A percentile compares a stretch with the other conserved stretches of the same genome.
phyloP scores from a whole-genome alignment of 2,888 invertebrate species.

The Tryphoninae sp. region DNA sequence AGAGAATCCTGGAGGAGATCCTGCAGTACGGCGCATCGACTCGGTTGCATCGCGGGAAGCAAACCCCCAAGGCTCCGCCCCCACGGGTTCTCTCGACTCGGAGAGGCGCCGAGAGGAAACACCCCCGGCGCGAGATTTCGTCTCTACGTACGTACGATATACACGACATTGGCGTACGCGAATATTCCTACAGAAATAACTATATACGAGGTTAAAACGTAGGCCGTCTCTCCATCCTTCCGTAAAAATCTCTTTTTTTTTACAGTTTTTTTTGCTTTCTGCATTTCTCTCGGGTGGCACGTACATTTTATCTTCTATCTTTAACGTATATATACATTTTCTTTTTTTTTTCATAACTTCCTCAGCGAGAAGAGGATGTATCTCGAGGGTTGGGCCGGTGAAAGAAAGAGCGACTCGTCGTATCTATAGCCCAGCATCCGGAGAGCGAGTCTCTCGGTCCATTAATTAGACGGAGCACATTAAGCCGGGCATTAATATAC shows the following conservation, averaged over 20 bases:
- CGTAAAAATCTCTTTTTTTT: constrained; percentile 44
- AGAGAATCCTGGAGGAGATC: constrained; percentile 34
- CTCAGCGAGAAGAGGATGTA: constrained; percentile 14
- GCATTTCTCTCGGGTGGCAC: neutral
- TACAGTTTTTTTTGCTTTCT: constrained; percentile 18
- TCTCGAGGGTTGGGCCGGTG: constrained; percentile 38
- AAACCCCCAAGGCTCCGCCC: constrained; percentile 78
- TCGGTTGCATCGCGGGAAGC: constrained; percentile 60
- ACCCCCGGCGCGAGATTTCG: constrained; percentile 71
- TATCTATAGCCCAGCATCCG: constrained; percentile 70
- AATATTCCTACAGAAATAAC: constrained; percentile 33
- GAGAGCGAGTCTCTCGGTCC: constrained; percentile 73
- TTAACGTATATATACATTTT: constrained; percentile 8
- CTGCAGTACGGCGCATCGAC: constrained; percentile 56
- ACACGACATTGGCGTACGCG: neutral
- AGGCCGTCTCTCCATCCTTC: constrained; percentile 1
- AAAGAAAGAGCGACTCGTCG: constrained; percentile 22
- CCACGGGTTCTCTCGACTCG: constrained; percentile 76
- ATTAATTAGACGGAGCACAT: constrained; percentile 81
- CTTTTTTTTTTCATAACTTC: constrained; percentile 53
- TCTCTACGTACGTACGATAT: constrained; percentile 56
- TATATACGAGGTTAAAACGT: neutral
- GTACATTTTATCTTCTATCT: constrained; percentile 35
- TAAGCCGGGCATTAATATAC: constrained; percentile 81
- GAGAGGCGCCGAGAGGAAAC: constrained; percentile 70